These are phyloP conservation scores for Columba livia DNA, from an alignment of 2,113 vertebrate species.

Conservation along the genomic window DNA sequence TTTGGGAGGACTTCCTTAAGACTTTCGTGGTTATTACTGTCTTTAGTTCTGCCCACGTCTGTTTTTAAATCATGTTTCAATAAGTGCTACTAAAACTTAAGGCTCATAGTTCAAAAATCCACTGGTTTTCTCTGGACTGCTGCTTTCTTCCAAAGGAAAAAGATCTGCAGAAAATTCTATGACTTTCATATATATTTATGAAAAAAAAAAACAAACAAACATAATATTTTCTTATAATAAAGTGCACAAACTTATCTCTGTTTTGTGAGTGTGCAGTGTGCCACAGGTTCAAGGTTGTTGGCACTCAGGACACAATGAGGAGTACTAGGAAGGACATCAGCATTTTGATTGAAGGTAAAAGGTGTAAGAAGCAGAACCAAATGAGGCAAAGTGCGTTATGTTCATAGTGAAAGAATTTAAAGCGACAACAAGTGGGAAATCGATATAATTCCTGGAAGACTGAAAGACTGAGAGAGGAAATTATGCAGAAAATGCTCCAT, in stretches of 20 bases:
- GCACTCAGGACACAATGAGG: background rate
- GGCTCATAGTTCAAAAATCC: background rate
- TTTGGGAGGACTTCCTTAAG: background rate
- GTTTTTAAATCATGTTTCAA: background rate
- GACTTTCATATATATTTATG: background rate
- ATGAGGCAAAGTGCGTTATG: background rate
- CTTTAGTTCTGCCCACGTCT: background rate
- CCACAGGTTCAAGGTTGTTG: background rate
- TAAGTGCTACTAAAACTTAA: background rate
- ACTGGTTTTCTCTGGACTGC: background rate
- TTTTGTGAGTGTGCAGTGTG: background rate
- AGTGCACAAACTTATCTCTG: background rate
- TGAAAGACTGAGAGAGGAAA: background rate
- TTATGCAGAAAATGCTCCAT: background rate
- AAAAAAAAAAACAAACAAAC: background rate
- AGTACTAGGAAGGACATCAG: background rate
- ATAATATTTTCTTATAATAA: background rate
- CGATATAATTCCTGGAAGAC: background rate
- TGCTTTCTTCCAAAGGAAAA: background rate
- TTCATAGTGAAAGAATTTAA: background rate
- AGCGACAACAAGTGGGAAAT: background rate
- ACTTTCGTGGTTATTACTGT: background rate
- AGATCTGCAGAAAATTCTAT: background rate
- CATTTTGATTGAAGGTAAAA: background rate
- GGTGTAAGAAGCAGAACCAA: background rate